phyloP scores from a whole-genome alignment of 2,797 vertebrate species.

The Carapus acus region DNA sequence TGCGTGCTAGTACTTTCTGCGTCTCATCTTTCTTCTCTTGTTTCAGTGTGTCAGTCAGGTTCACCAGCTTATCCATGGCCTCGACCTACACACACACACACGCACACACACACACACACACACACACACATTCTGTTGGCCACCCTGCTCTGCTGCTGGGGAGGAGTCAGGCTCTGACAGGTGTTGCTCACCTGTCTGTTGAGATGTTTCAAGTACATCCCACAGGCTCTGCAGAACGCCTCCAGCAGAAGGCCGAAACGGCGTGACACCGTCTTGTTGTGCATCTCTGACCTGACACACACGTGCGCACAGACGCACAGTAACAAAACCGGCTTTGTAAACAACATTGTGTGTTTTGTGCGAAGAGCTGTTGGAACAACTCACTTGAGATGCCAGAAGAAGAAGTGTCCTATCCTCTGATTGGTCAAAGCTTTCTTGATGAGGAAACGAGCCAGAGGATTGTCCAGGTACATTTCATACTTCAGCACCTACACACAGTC shows the following conservation, averaged over 20 bases:
- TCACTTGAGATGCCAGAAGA: constrained; percentile 81
- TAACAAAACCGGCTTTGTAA: too few relatives aligned
- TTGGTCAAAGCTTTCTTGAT: constrained; percentile 79
- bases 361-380: background rate
- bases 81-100: constrained; percentile 61
- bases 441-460: constrained; percentile 75
- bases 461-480: constrained; percentile 80
- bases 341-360: too few relatives aligned
- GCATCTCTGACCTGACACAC: constrained; percentile 73
- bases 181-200: constrained; percentile 65
- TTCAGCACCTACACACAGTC: constrained; percentile 67
- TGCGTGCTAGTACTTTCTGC: constrained; percentile 58
- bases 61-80: constrained; percentile 80
- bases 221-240: constrained; percentile 77
- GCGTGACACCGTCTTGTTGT: constrained; percentile 74
- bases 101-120: constrained; percentile 4
- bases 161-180: background rate
- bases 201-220: constrained; percentile 79
- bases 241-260: constrained; percentile 76
- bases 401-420: constrained; percentile 80
- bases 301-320: background rate
- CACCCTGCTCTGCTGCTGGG: too few relatives aligned
- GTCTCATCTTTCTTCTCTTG: constrained; percentile 80
- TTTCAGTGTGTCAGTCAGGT: constrained; percentile 75
- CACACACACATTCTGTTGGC: background rate